phyloP scores from a whole-genome alignment of 2,888 invertebrate species.

The Epinotia brunnichana region DNA sequence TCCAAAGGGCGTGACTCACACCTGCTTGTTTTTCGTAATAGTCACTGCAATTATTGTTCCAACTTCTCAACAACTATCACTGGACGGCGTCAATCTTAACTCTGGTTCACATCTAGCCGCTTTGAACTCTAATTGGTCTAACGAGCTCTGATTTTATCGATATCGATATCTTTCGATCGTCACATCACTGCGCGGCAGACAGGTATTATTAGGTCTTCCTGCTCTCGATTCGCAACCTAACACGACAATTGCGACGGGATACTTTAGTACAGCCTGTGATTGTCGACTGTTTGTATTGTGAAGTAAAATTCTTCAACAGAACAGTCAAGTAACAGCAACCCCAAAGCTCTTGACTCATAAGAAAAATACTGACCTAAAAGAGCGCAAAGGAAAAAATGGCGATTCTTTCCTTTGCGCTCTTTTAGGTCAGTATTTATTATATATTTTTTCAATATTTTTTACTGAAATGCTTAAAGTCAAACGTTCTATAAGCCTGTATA shows the following conservation, averaged over 20 bases:
- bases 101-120: constrained; percentile 35
- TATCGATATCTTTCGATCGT: constrained; percentile 54
- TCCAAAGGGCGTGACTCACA: neutral
- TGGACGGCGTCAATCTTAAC: constrained; percentile 41
- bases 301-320: neutral
- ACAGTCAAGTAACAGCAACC: neutral
- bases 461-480: too few relatives aligned
- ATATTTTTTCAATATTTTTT: too few relatives aligned
- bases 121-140: constrained; percentile 51
- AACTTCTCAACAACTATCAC: constrained; percentile 23
- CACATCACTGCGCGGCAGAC: constrained; percentile 72
- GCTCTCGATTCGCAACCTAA: constrained; percentile 71
- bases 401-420: neutral
- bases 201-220: constrained; percentile 82
- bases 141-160: constrained; percentile 54
- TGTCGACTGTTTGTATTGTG: constrained; percentile 21
- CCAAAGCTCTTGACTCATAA: neutral
- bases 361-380: too few relatives aligned
- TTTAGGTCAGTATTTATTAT: too few relatives aligned
- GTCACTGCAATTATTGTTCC: neutral
- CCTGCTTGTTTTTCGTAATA: constrained; percentile 1
- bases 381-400: too few relatives aligned
- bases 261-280: constrained; percentile 32
- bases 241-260: constrained; percentile 62
- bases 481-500: too few relatives aligned